These are phyloP conservation scores for Melitaea athalia DNA, from an alignment of 2,888 invertebrate genomes.

Conservation along the genomic window DNA sequence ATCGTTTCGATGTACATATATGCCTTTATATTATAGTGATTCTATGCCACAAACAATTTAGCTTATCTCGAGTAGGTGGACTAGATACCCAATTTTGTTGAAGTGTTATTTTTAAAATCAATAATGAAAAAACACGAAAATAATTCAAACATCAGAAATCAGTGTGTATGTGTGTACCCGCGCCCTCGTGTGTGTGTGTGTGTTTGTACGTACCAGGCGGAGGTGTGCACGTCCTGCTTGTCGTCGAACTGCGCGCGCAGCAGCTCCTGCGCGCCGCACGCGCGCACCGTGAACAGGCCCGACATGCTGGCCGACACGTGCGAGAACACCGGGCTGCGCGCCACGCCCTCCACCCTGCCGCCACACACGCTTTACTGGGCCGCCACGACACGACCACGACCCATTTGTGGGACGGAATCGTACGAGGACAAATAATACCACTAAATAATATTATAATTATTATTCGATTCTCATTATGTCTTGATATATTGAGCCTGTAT, in stretches of 20 bases:
- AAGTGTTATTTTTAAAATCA: too few relatives aligned
- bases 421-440: too few relatives aligned
- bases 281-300: conserved; percentile 89
- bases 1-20: too few relatives aligned
- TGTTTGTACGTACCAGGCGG: conserved; percentile 76
- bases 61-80: background rate
- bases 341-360: conserved; percentile 77
- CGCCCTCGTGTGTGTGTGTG: too few relatives aligned
- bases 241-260: conserved; percentile 86
- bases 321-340: conserved; percentile 91
- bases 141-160: background rate
- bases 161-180: too few relatives aligned
- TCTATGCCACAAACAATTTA: background rate
- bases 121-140: background rate
- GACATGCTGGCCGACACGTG: conserved; percentile 90
- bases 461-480: too few relatives aligned
- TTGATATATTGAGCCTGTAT: too few relatives aligned
- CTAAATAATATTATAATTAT: too few relatives aligned
- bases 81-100: too few relatives aligned
- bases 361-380: too few relatives aligned
- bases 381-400: too few relatives aligned
- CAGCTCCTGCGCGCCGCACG: conserved; percentile 85
- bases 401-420: too few relatives aligned
- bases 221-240: conserved; percentile 85
- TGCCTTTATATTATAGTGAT: background rate